These are phyloP conservation scores for Chrysolina americana DNA, from an alignment of 2,888 invertebrate species.

Conservation along the genomic window DNA sequence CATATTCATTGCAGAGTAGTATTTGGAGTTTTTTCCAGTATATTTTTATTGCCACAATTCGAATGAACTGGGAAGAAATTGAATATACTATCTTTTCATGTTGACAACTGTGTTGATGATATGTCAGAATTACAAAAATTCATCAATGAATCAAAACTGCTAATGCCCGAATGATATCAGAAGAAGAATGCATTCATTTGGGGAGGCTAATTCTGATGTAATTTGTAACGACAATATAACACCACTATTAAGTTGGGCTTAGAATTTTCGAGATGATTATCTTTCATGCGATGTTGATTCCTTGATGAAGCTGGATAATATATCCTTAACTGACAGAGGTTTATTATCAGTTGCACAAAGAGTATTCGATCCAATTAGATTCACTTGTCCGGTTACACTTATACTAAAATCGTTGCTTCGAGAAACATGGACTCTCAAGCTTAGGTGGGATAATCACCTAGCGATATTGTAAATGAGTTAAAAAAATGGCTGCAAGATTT, in stretches of 20 bases:
- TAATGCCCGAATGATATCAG: slow-evolving; percentile 25
- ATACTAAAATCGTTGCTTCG: slow-evolving; percentile 41
- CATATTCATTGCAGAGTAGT: slow-evolving; percentile 30
- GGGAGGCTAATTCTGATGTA: not conserved
- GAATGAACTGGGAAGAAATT: not conserved
- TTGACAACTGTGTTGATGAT: slow-evolving; percentile 20
- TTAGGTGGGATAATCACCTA: too few relatives aligned
- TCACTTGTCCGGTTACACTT: slow-evolving; percentile 38
- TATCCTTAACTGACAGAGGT: slow-evolving; percentile 9
- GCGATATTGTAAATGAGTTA: too few relatives aligned
- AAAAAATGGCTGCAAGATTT: too few relatives aligned
- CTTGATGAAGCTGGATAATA: not conserved
- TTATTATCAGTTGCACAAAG: slow-evolving; percentile 32
- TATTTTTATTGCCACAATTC: slow-evolving; percentile 30
- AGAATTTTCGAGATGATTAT: slow-evolving; percentile 25
- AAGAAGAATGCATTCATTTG: slow-evolving; percentile 17
- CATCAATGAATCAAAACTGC: slow-evolving; percentile 9
- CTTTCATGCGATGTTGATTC: not conserved
- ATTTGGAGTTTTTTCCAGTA: slow-evolving; percentile 37
- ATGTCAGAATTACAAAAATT: slow-evolving; percentile 15
- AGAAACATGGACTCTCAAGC: not conserved
- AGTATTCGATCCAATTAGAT: slow-evolving; percentile 39
- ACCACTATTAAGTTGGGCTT: slow-evolving; percentile 27
- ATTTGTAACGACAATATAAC: not conserved
- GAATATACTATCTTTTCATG: slow-evolving; percentile 28